phyloP scores from a whole-genome alignment of 1,140 invertebrate species.

The Drosophila nebulosa region DNA sequence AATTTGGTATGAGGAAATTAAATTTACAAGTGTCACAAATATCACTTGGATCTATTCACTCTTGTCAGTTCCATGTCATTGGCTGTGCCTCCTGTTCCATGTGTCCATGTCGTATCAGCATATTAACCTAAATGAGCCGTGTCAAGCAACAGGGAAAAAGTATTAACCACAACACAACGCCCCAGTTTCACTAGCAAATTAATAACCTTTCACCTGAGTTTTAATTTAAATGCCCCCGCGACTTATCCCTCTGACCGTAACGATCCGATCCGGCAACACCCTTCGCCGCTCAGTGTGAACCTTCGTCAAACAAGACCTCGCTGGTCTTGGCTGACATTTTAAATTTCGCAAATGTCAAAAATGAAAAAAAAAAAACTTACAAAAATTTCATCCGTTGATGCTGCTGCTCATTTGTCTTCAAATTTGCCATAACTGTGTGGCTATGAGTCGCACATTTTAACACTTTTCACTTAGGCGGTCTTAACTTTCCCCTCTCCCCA shows the following conservation, averaged over 20 bases:
- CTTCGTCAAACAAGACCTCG: conserved; percentile 61
- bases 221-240: conserved; percentile 71
- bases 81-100: conserved; percentile 25
- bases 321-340: conserved; percentile 60
- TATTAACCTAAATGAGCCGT: conserved; percentile 68
- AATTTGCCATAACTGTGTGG: conserved; percentile 43
- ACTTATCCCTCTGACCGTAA: conserved; percentile 41
- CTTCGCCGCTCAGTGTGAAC: conserved; percentile 34
- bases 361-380: neutral
- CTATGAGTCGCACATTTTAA: conserved; percentile 69
- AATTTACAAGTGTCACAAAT: neutral
- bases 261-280: conserved; percentile 21
- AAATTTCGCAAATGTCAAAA: conserved; percentile 78
- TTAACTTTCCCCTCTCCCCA: neutral
- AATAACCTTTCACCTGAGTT: conserved; percentile 78
- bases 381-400: conserved; percentile 32
- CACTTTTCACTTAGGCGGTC: conserved; percentile 71
- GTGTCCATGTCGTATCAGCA: conserved; percentile 32
- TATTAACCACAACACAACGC: conserved; percentile 38
- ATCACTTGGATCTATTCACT: conserved; percentile 21
- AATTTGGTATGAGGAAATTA: no score
- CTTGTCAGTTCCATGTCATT: conserved; percentile 33
- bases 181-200: conserved; percentile 71
- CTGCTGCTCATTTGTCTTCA: conserved; percentile 67
- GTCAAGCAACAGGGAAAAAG: conserved; percentile 20